These are phyloP conservation scores for Triops cancriformis DNA, from an alignment of 1,140 invertebrate genomes.

Conservation along the genomic window DNA sequence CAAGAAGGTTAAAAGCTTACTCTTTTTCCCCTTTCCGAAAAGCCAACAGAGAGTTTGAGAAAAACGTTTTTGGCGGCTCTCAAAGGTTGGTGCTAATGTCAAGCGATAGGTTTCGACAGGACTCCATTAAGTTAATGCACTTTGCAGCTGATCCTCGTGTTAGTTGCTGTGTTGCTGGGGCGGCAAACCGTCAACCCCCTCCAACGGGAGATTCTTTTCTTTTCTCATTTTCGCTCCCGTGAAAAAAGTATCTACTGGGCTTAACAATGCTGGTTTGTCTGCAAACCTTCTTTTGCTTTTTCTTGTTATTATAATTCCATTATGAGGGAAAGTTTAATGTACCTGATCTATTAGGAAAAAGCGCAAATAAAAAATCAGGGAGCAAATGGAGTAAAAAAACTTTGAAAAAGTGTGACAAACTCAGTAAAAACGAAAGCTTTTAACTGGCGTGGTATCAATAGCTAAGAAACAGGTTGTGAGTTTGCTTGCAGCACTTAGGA, in stretches of 20 bases:
- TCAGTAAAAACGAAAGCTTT: neutral
- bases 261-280: too few species aligned
- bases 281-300: too few species aligned
- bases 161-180: neutral
- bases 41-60: neutral
- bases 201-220: too few species aligned
- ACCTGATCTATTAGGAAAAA: neutral
- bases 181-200: too few species aligned
- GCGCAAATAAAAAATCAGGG: neutral
- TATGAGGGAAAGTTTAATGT: neutral
- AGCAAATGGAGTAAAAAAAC: neutral
- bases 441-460: neutral
- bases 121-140: constrained; percentile 9
- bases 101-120: constrained; percentile 2
- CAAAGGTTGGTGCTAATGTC: neutral
- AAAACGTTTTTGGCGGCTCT: neutral
- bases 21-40: neutral
- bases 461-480: neutral
- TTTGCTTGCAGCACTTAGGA: neutral
- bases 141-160: constrained; percentile 10
- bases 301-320: too few species aligned
- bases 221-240: too few species aligned
- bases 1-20: neutral
- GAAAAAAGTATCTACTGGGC: too few species aligned
- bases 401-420: neutral